These are phyloP conservation scores for Tangara arthus DNA, from an alignment of 2,797 vertebrate species.

Conservation along the genomic window DNA sequence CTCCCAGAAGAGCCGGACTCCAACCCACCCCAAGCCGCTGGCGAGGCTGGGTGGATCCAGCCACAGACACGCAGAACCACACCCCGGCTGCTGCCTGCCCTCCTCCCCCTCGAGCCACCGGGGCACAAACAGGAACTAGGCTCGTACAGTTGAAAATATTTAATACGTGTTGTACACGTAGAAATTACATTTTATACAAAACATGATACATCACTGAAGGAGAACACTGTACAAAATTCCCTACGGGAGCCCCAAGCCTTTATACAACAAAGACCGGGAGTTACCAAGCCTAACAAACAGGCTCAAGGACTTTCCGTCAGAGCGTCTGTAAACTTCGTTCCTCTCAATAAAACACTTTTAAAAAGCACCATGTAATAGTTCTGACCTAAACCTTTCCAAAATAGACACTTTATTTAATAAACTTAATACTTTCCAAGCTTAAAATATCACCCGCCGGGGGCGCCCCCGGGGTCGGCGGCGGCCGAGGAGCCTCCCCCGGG, in stretches of 20 bases:
- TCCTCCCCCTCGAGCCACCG: not conserved
- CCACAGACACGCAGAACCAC: constrained; percentile 54
- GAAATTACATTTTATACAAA: constrained; percentile 82
- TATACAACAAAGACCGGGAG: constrained; percentile 86
- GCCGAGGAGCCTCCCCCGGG: not conserved
- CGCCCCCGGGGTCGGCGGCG: not conserved
- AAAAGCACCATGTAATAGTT: constrained; percentile 69
- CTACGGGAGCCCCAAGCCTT: constrained; percentile 78
- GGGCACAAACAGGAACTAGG: constrained; percentile 30
- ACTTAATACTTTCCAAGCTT: constrained; percentile 46
- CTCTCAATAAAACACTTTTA: constrained; percentile 66
- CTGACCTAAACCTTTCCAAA: constrained; percentile 71
- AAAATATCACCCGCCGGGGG: not conserved
- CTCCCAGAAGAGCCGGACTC: not conserved
- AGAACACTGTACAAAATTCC: constrained; percentile 83
- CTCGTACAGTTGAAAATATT: constrained; percentile 77
- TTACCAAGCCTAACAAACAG: constrained; percentile 47
- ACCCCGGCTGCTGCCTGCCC: constrained; percentile 42
- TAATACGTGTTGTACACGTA: constrained; percentile 87
- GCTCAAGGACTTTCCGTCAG: constrained; percentile 50
- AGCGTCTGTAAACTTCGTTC: constrained; percentile 72
- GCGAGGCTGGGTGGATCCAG: constrained; percentile 12
- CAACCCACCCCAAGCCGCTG: not conserved
- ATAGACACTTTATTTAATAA: constrained; percentile 60
- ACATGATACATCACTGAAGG: constrained; percentile 79